Evolutionary conservation across 2,797 vertebrate species (phyloP).

Genomic region (Sebastes umbrosus): DNA sequence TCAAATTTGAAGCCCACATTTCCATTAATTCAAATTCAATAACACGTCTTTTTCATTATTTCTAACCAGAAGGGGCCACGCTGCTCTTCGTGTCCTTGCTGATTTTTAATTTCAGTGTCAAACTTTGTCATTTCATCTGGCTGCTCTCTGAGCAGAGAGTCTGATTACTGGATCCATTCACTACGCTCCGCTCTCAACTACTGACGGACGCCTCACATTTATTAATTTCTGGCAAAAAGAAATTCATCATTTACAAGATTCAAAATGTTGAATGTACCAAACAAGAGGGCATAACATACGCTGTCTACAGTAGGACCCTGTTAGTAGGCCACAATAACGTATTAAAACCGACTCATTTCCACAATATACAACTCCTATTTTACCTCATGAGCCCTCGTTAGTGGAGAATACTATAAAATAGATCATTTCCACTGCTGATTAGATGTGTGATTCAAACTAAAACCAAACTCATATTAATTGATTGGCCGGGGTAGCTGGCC

Average conservation of each 20-base stretch:
- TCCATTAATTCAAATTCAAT: background rate
- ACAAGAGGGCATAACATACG: background rate
- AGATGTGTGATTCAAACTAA: background rate
- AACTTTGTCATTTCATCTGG: background rate
- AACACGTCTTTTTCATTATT: background rate
- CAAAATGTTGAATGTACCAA: background rate
- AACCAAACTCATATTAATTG: too few species aligned
- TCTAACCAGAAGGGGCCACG: background rate
- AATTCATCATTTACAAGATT: background rate
- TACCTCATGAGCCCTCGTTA: background rate
- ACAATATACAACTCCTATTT: background rate
- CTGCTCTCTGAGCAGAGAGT: background rate
- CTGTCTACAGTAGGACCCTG: background rate
- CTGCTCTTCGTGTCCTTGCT: background rate
- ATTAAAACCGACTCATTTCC: background rate
- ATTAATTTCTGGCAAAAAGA: background rate
- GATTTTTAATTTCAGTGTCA: background rate
- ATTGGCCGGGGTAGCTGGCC: too few species aligned
- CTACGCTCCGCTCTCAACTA: background rate
- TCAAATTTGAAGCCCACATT: background rate
- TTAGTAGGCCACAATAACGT: background rate
- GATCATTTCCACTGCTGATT: background rate
- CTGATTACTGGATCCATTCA: slow-evolving; percentile 2
- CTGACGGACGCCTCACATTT: background rate
- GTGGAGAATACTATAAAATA: background rate